These are phyloP conservation scores for Ceramica pisi DNA, from an alignment of 2,888 invertebrate genomes.

Conservation along the genomic window DNA sequence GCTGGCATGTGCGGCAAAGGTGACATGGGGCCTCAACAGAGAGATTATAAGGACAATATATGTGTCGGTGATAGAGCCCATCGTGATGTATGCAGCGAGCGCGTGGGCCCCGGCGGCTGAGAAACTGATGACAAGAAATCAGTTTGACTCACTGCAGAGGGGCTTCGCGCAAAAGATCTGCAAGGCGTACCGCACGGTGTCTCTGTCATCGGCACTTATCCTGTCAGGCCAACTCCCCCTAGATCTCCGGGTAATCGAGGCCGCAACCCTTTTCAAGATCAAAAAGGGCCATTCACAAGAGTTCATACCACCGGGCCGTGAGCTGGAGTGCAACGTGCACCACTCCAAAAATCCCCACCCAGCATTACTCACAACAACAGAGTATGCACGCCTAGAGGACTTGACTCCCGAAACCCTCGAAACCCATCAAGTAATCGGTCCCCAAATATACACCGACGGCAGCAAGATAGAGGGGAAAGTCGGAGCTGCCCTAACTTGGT, in stretches of 20 bases:
- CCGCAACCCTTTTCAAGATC: neutral
- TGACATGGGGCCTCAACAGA: too few species aligned
- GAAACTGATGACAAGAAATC: neutral
- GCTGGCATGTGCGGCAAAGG: too few species aligned
- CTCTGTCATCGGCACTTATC: conserved; percentile 12
- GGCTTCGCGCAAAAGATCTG: conserved; percentile 15
- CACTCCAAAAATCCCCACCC: neutral
- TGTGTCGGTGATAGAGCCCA: too few species aligned
- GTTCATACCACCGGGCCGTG: neutral
- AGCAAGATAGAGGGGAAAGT: conserved; percentile 3
- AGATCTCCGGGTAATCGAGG: neutral
- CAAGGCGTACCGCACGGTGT: conserved; percentile 16
- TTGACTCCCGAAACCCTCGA: neutral
- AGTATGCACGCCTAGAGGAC: neutral
- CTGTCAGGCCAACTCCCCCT: conserved; percentile 14
- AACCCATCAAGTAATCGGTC: neutral
- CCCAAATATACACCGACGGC: conserved; percentile 6
- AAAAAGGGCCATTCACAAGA: neutral
- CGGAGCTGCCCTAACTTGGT: conserved; percentile 2
- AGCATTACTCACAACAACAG: conserved; percentile 1
- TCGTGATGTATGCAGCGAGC: neutral
- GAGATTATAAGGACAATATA: too few species aligned
- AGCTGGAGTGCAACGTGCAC: neutral
- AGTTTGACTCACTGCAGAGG: neutral
- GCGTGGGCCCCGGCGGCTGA: neutral